phyloP scores from a whole-genome alignment of 1,140 invertebrate species.

The Papilio polytes region DNA sequence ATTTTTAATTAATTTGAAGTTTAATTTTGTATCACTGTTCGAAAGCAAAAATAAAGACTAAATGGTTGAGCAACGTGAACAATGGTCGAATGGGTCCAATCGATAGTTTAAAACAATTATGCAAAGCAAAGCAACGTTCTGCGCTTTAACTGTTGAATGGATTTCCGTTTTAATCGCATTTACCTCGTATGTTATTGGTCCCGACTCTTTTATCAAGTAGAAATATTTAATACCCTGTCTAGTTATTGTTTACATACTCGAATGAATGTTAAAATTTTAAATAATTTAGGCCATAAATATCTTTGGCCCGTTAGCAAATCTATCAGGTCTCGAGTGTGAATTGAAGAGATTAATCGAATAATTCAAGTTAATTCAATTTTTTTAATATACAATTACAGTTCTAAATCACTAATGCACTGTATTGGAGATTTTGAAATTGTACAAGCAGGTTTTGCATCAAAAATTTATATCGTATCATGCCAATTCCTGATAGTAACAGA shows the following conservation, averaged over 20 bases:
- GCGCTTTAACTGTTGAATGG: slow-evolving; percentile 5
- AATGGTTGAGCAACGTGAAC: background rate
- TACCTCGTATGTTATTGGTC: background rate
- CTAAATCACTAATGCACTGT: background rate
- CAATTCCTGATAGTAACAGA: background rate
- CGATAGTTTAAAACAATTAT: slow-evolving; percentile 24
- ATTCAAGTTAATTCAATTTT: too few species aligned
- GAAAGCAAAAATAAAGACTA: slow-evolving; percentile 3
- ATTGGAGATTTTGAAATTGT: background rate
- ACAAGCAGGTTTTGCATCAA: background rate
- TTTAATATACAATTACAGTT: too few species aligned
- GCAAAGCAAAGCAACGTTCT: slow-evolving; percentile 13
- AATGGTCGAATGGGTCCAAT: background rate
- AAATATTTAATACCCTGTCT: background rate
- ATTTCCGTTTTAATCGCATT: slow-evolving; percentile 15
- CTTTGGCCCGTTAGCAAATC: background rate
- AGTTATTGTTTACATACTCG: background rate
- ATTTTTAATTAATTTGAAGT: background rate
- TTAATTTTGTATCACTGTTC: background rate
- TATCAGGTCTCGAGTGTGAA: too few species aligned
- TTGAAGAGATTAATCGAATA: too few species aligned
- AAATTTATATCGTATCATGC: background rate
- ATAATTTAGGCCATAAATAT: background rate
- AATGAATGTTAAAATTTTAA: background rate
- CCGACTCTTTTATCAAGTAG: background rate